phyloP scores from a whole-genome alignment of 1,140 invertebrate genomes.

The Rhagoletis pomonella region DNA sequence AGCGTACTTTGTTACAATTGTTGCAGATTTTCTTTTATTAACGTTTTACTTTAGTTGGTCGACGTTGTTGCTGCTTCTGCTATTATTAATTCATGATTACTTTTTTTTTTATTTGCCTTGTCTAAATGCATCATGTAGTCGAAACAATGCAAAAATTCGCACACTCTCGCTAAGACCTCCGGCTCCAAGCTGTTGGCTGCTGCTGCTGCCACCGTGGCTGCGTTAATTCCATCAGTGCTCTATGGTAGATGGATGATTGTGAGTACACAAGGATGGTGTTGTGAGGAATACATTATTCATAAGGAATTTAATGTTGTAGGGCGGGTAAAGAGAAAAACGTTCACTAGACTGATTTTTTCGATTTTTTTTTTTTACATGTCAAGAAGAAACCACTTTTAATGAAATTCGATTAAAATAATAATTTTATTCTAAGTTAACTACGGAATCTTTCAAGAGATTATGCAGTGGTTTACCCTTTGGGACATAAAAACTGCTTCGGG shows the following conservation, averaged over 20 bases:
- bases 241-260: background rate
- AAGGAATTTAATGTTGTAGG: too few relatives aligned
- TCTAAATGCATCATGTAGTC: background rate
- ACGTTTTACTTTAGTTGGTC: background rate
- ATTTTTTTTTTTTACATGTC: too few relatives aligned
- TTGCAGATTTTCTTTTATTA: background rate
- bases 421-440: too few relatives aligned
- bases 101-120: background rate
- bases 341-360: too few relatives aligned
- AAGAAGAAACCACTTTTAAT: too few relatives aligned
- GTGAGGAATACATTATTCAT: too few relatives aligned
- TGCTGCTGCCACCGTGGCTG: background rate
- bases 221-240: background rate
- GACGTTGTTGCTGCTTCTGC: background rate
- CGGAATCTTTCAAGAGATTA: too few relatives aligned
- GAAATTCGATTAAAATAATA: too few relatives aligned
- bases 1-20: background rate
- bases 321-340: too few relatives aligned
- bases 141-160: background rate
- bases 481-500: too few relatives aligned
- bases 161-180: background rate
- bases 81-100: conserved; percentile 12
- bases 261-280: background rate
- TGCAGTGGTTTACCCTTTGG: too few relatives aligned
- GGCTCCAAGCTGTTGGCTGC: background rate